These are phyloP conservation scores for Polypedilum vanderplanki DNA, from an alignment of 1,140 invertebrate species.

Conservation along the genomic window DNA sequence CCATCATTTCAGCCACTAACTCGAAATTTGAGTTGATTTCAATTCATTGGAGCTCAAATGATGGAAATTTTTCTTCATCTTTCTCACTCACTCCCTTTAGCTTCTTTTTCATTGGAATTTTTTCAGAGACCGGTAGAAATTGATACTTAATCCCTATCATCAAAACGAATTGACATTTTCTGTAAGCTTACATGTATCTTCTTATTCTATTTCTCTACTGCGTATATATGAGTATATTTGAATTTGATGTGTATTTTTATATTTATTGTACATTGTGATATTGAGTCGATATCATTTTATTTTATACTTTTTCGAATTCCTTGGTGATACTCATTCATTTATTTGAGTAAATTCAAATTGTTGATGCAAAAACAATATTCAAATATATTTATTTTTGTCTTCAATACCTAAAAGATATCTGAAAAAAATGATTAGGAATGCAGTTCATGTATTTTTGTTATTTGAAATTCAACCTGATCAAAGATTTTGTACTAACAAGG, in stretches of 20 bases:
- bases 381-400: too few relatives aligned
- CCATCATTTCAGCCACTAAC: conserved; percentile 1
- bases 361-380: too few relatives aligned
- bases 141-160: conserved; percentile 26
- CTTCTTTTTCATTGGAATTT: not conserved
- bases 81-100: not conserved
- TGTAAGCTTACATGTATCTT: not conserved
- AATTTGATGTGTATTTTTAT: too few relatives aligned
- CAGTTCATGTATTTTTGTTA: too few relatives aligned
- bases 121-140: not conserved
- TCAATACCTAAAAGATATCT: too few relatives aligned
- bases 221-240: not conserved
- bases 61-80: not conserved
- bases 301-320: too few relatives aligned
- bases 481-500: conserved; percentile 18
- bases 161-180: conserved; percentile 25
- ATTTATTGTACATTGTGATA: too few relatives aligned
- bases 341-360: too few relatives aligned
- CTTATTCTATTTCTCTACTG: not conserved
- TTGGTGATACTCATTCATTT: too few relatives aligned
- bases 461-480: too few relatives aligned
- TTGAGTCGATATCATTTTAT: too few relatives aligned
- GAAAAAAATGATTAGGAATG: too few relatives aligned
- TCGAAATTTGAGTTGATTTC: not conserved
- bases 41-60: not conserved